Evolutionary conservation across 1,140 invertebrate genomes (phyloP), one percentile per base, ranked within the genome.

Genomic region (Phocides pigmalion): DNA sequence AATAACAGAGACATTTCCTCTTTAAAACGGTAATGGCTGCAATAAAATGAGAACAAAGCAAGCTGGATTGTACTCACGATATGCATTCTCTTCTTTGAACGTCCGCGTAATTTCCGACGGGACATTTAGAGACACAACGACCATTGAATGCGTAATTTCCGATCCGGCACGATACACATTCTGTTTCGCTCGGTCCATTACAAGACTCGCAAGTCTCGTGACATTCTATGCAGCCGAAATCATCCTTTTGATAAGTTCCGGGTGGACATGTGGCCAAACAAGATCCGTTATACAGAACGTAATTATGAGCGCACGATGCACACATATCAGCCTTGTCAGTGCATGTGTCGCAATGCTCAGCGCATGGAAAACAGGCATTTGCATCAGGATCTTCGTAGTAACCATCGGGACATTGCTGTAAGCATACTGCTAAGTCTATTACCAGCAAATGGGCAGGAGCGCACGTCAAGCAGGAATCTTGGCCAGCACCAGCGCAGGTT

Each of bases 391-490:
- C 95, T 92, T 96, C 95, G 79, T 94, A 97, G 74, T 97, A 97
- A 28, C 96, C 95, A 76, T 97, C 96, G 0, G 96, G 96, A 75
- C 96, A 97, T 74, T 96, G 94, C 79, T 97, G 95, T 39, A 97
- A 86, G 66, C 96, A 97, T 9, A 97, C 94, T 22, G 95, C 95
- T 51, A 97, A 89, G 91, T 97, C 96, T 5, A 94, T 94, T 39
- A 97, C 94, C 75, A 95, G 90, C 19, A 96, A 90, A 81, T 96
- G 95, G 41, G 95, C 95, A 0, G 95, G 95, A 0, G 95, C 95
- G 84, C 96, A 97, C 5, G 95, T 95, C 0, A 97, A 87, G 75
- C 96, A 97, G 42, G 95, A 95, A 77, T 96, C 95, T 72, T 96
- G 95, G 5, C 95, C 95, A n/a, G 96, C 93, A 0, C 96, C 96